A percentile compares a stretch with the other conserved stretches of the same genome.
Conservation (phyloP, 2,797 vertebrate species). For the Melanogrammus aeglefinus region DNA sequence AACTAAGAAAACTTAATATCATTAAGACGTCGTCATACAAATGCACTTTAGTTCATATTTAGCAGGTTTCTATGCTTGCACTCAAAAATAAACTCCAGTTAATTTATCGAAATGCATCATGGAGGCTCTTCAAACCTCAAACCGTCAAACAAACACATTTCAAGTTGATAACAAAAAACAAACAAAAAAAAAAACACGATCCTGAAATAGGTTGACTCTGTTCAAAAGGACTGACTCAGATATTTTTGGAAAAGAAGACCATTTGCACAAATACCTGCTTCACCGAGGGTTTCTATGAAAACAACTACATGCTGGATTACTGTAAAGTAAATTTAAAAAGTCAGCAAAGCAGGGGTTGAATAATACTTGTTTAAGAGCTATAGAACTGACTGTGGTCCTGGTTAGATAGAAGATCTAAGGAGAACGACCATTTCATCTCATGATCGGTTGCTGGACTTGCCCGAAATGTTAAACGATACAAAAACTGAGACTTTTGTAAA, state of each 20-base stretch:
- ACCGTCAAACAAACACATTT: not conserved
- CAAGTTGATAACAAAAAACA: not conserved
- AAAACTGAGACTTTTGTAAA: not conserved
- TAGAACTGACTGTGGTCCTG: not conserved
- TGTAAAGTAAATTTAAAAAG: not conserved
- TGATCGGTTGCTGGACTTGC: not conserved
- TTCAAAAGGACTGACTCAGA: not conserved
- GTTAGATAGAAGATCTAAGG: not conserved
- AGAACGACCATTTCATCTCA: not conserved
- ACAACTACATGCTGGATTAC: not conserved
- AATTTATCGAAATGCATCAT: not conserved
- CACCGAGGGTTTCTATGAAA: conserved; percentile 1
- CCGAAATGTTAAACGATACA: not conserved
- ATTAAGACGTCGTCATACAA: not conserved
- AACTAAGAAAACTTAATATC: not conserved
- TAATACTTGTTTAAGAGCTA: not conserved
- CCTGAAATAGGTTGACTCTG: not conserved
- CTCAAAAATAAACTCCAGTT: not conserved
- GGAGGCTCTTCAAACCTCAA: not conserved
- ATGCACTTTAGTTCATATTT: not conserved
- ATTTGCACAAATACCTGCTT: conserved; percentile 5
- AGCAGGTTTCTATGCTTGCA: not conserved
- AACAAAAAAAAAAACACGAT: not conserved
- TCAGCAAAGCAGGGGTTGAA: not conserved
- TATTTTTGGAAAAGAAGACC: not conserved